Evolutionary conservation across 2,113 vertebrate species (phyloP).

Genomic region (Synchiropus splendidus): DNA sequence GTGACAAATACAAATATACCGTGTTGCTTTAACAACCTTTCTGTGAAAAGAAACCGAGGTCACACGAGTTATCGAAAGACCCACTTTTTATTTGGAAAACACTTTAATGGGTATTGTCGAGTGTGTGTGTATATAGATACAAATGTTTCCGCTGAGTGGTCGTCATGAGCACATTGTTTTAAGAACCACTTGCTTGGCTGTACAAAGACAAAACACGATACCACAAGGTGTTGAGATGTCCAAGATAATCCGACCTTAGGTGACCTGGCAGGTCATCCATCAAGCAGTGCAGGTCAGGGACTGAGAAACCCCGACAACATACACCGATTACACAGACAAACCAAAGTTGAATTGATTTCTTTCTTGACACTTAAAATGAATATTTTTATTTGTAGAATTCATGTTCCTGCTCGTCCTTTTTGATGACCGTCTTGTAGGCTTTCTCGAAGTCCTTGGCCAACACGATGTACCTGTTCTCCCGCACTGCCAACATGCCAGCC

Average conservation of each 20-base stretch:
- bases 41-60: too few species aligned
- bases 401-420: constrained; percentile 91
- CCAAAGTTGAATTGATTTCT: too few species aligned
- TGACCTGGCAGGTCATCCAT: constrained; percentile 21
- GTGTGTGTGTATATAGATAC: constrained; percentile 30
- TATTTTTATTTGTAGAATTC: constrained; percentile 88
- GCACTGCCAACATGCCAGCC: constrained; percentile 89
- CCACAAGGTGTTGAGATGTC: constrained; percentile 11
- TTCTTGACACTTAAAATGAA: too few species aligned
- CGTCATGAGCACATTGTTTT: constrained; percentile 13
- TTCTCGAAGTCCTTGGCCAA: constrained; percentile 93
- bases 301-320: constrained; percentile 19
- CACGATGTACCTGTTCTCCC: constrained; percentile 91
- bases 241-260: constrained; percentile 14
- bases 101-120: constrained; percentile 50
- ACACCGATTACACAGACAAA: background rate
- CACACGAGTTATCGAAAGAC: too few species aligned
- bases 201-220: constrained; percentile 14
- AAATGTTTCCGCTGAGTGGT: constrained; percentile 28
- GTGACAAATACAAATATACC: too few species aligned
- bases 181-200: constrained; percentile 16
- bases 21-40: too few species aligned
- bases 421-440: constrained; percentile 91
- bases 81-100: constrained; percentile 53
- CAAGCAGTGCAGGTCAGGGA: constrained; percentile 22